phyloP scores from a whole-genome alignment of 1,140 invertebrate genomes.

The Drosophila micromelanica region DNA sequence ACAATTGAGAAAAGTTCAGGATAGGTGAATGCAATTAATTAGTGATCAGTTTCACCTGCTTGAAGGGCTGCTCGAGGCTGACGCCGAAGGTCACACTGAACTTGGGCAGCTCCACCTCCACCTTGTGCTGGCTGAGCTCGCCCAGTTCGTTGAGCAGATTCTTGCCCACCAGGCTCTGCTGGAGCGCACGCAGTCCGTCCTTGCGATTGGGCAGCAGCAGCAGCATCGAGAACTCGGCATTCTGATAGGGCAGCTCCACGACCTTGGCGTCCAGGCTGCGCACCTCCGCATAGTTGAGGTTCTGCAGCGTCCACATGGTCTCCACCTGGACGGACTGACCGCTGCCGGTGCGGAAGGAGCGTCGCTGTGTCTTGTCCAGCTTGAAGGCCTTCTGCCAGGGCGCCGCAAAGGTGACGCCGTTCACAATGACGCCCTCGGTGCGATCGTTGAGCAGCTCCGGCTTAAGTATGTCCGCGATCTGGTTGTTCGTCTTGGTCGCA shows the following conservation, averaged over 20 bases:
- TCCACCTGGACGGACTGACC: constrained; percentile 70
- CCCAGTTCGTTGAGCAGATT: constrained; percentile 78
- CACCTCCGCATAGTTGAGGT: constrained; percentile 74
- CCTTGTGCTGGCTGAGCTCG: constrained; percentile 65
- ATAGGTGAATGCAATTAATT: constrained; percentile 17
- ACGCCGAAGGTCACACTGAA: constrained; percentile 87
- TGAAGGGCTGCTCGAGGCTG: constrained; percentile 85
- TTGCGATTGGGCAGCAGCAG: constrained; percentile 75
- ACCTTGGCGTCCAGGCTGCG: constrained; percentile 72
- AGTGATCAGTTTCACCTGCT: constrained; percentile 81
- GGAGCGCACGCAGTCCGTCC: constrained; percentile 65
- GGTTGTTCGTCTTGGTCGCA: constrained; percentile 70
- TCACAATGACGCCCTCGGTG: constrained; percentile 77
- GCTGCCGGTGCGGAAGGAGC: constrained; percentile 63
- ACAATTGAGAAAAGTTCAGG: constrained; percentile 26
- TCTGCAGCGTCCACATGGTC: constrained; percentile 79
- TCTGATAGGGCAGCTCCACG: constrained; percentile 77
- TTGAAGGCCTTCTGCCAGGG: constrained; percentile 76
- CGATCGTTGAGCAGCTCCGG: constrained; percentile 72
- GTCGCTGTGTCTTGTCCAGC: constrained; percentile 61
- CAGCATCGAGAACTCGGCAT: constrained; percentile 73
- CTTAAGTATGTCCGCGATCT: constrained; percentile 69
- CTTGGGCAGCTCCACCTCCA: constrained; percentile 87
- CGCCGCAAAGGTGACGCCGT: constrained; percentile 64
- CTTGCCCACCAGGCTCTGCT: constrained; percentile 72